Evolutionary conservation across 2,113 vertebrate genomes (phyloP).

Genomic region (Xiphorhynchus elegans): DNA sequence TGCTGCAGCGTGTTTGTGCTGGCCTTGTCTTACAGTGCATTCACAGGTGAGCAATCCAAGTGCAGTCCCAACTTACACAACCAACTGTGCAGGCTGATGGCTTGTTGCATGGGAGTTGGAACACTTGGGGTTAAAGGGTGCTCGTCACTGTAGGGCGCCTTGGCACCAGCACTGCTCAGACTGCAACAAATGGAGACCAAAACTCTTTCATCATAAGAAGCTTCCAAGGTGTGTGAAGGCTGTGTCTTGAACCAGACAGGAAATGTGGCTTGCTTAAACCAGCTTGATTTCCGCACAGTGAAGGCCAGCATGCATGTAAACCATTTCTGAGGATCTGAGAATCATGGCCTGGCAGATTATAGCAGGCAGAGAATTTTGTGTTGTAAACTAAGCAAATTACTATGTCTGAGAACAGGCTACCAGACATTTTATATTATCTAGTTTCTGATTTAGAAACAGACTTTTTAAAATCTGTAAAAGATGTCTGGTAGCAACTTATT

Average conservation of each 20-base stretch:
- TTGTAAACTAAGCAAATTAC: neutral
- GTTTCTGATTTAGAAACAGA: neutral
- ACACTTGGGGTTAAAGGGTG: neutral
- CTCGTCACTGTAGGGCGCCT: neutral
- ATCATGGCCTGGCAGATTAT: neutral
- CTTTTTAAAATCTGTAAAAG: neutral
- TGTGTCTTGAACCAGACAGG: neutral
- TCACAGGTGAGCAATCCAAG: neutral
- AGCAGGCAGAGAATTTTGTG: neutral
- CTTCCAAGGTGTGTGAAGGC: no score
- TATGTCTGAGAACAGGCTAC: neutral
- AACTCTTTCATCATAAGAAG: neutral
- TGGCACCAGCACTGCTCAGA: neutral
- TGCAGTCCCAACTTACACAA: accelerated
- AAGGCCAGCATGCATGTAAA: neutral
- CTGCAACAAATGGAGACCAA: neutral
- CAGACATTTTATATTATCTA: neutral
- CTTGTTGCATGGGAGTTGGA: neutral
- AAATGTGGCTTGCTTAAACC: neutral
- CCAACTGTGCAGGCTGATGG: neutral
- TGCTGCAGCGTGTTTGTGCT: neutral
- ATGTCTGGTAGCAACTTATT: neutral
- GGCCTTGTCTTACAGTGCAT: neutral
- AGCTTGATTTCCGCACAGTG: neutral
- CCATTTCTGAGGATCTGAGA: neutral